A percentile compares a stretch with the other conserved stretches of the same genome.
Evolutionary conservation across 2,113 vertebrate species (phyloP).

Genomic region (Oreotragus oreotragus): DNA sequence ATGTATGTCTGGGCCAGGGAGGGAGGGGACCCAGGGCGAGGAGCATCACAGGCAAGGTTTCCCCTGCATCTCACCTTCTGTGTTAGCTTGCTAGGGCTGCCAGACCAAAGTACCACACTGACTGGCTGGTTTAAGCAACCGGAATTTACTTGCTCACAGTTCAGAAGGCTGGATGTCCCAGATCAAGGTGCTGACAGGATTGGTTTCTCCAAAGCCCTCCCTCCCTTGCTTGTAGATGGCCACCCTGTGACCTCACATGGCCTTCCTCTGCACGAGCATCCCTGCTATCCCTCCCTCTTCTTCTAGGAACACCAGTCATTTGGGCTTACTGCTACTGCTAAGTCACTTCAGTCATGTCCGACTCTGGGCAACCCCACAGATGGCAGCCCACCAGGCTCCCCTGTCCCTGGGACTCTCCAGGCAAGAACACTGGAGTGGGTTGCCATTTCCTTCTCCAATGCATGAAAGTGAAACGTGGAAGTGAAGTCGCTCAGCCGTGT

Average conservation of each 20-base stretch:
- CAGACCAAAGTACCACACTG: accelerated
- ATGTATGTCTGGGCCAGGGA: background rate
- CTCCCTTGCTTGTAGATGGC: background rate
- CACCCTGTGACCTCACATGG: background rate
- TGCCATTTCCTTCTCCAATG: too few species aligned
- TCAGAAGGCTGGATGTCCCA: background rate
- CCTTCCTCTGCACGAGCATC: background rate
- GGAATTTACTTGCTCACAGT: background rate
- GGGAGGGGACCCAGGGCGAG: background rate
- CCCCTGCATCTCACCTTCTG: background rate
- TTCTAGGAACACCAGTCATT: background rate
- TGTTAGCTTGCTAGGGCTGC: background rate
- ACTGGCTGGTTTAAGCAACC: background rate
- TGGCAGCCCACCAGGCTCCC: too few species aligned
- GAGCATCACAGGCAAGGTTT: background rate
- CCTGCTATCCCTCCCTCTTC: background rate
- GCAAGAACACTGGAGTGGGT: too few species aligned
- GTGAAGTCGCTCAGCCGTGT: too few species aligned
- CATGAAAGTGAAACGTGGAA: too few species aligned
- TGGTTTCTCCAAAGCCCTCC: background rate
- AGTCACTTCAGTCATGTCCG: too few species aligned
- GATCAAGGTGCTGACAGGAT: background rate
- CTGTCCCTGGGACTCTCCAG: too few species aligned
- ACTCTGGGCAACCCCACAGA: too few species aligned
- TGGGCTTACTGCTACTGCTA: too few species aligned